phyloP scores from a whole-genome alignment of 2,888 invertebrate species.

The Tipula vernalis region DNA sequence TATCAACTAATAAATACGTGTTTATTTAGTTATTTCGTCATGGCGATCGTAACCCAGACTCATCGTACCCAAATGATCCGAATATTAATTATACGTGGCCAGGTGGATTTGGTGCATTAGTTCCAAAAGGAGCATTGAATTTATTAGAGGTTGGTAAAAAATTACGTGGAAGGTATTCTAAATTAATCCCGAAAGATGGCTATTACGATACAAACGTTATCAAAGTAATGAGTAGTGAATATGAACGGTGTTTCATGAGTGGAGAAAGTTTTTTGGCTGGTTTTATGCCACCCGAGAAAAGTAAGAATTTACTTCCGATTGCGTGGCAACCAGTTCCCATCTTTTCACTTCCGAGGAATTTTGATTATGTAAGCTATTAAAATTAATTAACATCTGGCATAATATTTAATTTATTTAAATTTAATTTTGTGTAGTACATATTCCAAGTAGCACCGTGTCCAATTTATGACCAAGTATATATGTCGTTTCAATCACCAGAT shows the following conservation, averaged over 20 bases:
- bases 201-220: slow-evolving; percentile 47
- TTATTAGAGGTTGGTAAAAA: slow-evolving; percentile 60
- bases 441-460: slow-evolving; percentile 40
- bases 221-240: slow-evolving; percentile 59
- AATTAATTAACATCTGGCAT: background rate
- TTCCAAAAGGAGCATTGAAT: slow-evolving; percentile 67
- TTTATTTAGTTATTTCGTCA: slow-evolving; percentile 27
- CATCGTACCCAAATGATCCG: slow-evolving; percentile 68
- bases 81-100: slow-evolving; percentile 65
- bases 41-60: slow-evolving; percentile 46
- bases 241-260: slow-evolving; percentile 76
- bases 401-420: background rate
- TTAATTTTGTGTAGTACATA: slow-evolving; percentile 26
- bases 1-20: background rate
- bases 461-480: slow-evolving; percentile 37
- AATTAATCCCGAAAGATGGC: slow-evolving; percentile 45
- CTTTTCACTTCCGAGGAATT: slow-evolving; percentile 53
- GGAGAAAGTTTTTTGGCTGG: slow-evolving; percentile 71
- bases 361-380: slow-evolving; percentile 52
- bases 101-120: slow-evolving; percentile 68
- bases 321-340: slow-evolving; percentile 83
- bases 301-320: slow-evolving; percentile 32
- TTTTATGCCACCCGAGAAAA: slow-evolving; percentile 37
- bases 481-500: background rate
- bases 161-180: slow-evolving; percentile 54